Base-by-base conservation (phyloP, 2,888 invertebrate genomes). In the Drosophila engyochracea region DNA sequence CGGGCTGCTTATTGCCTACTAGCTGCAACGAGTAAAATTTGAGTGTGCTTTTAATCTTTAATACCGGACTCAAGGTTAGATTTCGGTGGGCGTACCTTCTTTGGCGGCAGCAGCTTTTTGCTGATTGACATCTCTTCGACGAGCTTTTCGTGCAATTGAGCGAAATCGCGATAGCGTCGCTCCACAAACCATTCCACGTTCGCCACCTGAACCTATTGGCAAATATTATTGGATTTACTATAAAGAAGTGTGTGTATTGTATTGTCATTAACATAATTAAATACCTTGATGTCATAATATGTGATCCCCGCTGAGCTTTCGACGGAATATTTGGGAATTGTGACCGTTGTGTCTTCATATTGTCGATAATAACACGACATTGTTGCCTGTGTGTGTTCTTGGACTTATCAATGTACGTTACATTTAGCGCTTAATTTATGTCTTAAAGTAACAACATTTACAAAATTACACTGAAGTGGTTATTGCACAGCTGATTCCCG, bases 61-160 rank as follows among this genome's bases (percentile, higher is more conserved):
- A 19, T 6, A 1, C 5, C 16, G 16, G 14, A 4, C 4, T 47
- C 16, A 30, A 28, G 52, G 55, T n/a, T 30, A 47, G 4, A 2
- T 41, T 60, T 55, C 12, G 35, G 35, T 60, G 80, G 82, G 81
- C 79, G 83, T 85, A 93, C 93, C 94, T 98, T 98, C 93, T 99
- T 99, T 0, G 98, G 98, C 16, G 99, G 99, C 22, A 99, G 94
- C 70, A 98, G 94, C 87, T 97, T 97, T 92, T 97, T 97, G 10
- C 97, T 96, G 5, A 98, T 95, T 60, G 97, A 97, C 93, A 97
- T 96, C 85, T 97, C 96, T 16, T 91, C 91, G 0, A 97, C 96
- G n/a, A 98, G 94, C 91, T 96, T 96, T 62, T 97, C 97, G 93
- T 99, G 97, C 19, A 99, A 94, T 66, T 97, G 97, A 79, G 96